These are phyloP conservation scores for Aviceda subcristata DNA, from an alignment of 2,113 vertebrate species.

Conservation along the genomic window DNA sequence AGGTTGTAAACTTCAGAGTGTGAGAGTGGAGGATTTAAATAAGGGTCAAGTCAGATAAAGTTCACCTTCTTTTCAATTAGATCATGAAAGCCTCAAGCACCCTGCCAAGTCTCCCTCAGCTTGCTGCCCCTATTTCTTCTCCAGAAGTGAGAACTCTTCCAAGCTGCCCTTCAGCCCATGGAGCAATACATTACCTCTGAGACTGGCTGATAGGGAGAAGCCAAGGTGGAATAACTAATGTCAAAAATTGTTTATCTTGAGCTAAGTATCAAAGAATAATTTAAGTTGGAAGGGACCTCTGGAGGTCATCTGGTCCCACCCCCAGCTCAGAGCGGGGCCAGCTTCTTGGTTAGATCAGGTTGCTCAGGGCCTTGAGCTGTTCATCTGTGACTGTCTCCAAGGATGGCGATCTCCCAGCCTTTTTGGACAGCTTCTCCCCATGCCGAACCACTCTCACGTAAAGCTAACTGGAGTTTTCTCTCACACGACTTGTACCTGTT, in stretches of 20 bases:
- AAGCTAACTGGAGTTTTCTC: neutral
- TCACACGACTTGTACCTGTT: neutral
- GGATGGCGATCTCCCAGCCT: neutral
- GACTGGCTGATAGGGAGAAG: neutral
- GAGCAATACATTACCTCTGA: neutral
- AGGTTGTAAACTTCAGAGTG: neutral
- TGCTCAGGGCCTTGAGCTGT: neutral
- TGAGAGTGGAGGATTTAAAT: neutral
- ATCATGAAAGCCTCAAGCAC: neutral
- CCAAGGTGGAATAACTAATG: neutral
- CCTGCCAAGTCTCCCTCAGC: neutral
- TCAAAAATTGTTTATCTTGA: neutral
- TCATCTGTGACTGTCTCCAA: neutral
- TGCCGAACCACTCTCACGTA: neutral
- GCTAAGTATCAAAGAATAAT: neutral
- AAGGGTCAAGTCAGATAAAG: conserved; percentile 1
- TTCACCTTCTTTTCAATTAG: neutral
- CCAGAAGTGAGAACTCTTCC: neutral
- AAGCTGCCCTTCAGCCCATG: neutral
- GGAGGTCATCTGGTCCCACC: neutral
- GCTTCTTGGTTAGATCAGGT: neutral
- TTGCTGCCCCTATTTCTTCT: neutral
- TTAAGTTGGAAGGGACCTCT: neutral
- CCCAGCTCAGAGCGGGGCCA: neutral
- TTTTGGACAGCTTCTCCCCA: neutral